Conservation (phyloP, 2,888 invertebrate species). For the Dusona sp. region DNA sequence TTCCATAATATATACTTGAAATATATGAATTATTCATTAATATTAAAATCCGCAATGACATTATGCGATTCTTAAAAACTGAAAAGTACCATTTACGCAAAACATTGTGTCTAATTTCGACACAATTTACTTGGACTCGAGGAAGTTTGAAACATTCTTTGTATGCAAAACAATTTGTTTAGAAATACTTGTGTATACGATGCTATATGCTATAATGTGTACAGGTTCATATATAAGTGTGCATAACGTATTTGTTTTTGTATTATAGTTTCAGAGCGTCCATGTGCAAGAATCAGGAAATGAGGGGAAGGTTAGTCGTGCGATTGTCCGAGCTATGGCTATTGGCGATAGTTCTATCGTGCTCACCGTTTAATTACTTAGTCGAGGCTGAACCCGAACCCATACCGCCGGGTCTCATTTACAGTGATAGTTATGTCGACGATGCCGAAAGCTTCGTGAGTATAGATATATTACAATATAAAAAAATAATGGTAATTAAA, state of each 20-base stretch:
- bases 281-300: constrained; percentile 72
- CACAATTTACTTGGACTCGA: not conserved
- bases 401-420: constrained; percentile 74
- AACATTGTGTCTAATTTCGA: not conserved
- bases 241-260: not conserved
- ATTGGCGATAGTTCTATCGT: constrained; percentile 75
- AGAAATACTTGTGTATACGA: not conserved
- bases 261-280: constrained; percentile 54
- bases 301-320: constrained; percentile 76
- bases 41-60: not conserved
- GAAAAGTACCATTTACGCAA: not conserved
- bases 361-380: constrained; percentile 68
- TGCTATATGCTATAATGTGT: not conserved
- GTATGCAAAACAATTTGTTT: no score
- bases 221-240: not conserved
- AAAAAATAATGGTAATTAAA: not conserved
- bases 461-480: constrained; percentile 1
- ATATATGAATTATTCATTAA: no score
- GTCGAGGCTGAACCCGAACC: constrained; percentile 76
- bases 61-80: not conserved
- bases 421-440: constrained; percentile 72
- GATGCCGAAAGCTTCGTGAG: constrained; percentile 77
- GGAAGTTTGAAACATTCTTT: not conserved
- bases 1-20: no score
- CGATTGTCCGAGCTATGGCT: constrained; percentile 76